Base-by-base conservation (phyloP, 1,140 invertebrate genomes). In the Cephus cinctus region DNA sequence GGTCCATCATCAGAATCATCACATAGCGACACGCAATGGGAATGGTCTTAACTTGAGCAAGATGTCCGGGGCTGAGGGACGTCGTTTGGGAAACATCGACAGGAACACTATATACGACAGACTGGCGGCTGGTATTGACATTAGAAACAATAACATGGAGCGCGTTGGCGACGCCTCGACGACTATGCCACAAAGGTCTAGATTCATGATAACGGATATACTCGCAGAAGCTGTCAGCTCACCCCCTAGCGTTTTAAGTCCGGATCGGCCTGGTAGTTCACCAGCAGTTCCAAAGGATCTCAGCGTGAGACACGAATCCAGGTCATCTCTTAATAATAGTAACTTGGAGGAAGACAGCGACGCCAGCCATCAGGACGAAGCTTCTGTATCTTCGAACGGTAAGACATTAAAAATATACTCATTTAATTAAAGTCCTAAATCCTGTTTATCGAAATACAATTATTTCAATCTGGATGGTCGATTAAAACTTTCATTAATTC, bases 121-220 rank as follows among this genome's bases (percentile, higher is more conserved):
- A 23, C 11, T 41, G 35, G 25, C 22, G 14, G 19, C 16, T 22
- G 11, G 46, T 31, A 42, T 25, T 14, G 56, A 52, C 32, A 61
- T 50, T 39, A 46, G 15, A 36, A 51, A 46, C 15, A 32, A 9
- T 18, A 49, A 19, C 22, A 58, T 43, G 61, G 1, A 53, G 52
- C 27, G 54, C 16, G 30, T 63, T 57, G 67, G 60, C 64, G 56
- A 65, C 44, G 71, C 68, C 25, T 67, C 75, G 25, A 80, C 79
- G 42, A 78, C 79, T 54, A 81, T 77, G 75, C 81, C 82, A 30
- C 81, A 86, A 35, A 79, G 86, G 39, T 87, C 86, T 15, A 77
- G 86, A 30, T 89, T 88, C 71, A 88, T 88, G 87, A 88, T 88
- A 73, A 88, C 85, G 32, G 86, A 89, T 56, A 88, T 89, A 44